These are phyloP conservation scores for Eptesicus fuscus DNA, from an alignment of 2,113 vertebrate species.

Conservation along the genomic window DNA sequence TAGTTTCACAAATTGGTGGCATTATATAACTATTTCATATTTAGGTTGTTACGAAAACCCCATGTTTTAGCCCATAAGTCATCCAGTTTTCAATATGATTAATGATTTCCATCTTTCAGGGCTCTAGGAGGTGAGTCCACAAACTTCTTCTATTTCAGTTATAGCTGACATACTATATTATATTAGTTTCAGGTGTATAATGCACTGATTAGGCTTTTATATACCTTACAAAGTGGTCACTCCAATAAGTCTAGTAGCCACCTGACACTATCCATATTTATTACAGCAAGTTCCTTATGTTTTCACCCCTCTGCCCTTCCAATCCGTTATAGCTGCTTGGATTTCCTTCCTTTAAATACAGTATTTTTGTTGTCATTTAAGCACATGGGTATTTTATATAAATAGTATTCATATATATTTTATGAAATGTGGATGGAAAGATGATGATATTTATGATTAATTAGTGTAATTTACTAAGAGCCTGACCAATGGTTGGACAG, in stretches of 20 bases:
- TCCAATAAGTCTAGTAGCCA: neutral
- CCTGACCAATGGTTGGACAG: neutral
- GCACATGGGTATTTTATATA: neutral
- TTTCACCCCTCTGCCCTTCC: neutral
- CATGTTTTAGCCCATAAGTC: neutral
- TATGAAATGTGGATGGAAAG: neutral
- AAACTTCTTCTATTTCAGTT: neutral
- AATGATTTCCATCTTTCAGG: neutral
- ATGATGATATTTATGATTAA: neutral
- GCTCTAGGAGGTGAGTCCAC: rapidly evolving
- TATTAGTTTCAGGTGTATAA: neutral
- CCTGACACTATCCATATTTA: neutral
- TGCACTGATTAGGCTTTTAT: neutral
- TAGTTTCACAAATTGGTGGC: neutral
- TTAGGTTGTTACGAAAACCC: neutral
- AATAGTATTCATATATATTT: neutral
- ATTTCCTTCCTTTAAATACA: neutral
- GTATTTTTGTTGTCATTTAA: neutral
- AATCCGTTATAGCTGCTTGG: neutral
- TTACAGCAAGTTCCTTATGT: neutral
- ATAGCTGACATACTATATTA: neutral
- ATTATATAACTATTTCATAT: neutral
- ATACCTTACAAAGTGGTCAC: neutral
- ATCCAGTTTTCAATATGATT: neutral
- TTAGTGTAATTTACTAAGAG: neutral